Evolutionary conservation across 2,888 invertebrate species (phyloP).

Genomic region (Epirrhoe tristata): DNA sequence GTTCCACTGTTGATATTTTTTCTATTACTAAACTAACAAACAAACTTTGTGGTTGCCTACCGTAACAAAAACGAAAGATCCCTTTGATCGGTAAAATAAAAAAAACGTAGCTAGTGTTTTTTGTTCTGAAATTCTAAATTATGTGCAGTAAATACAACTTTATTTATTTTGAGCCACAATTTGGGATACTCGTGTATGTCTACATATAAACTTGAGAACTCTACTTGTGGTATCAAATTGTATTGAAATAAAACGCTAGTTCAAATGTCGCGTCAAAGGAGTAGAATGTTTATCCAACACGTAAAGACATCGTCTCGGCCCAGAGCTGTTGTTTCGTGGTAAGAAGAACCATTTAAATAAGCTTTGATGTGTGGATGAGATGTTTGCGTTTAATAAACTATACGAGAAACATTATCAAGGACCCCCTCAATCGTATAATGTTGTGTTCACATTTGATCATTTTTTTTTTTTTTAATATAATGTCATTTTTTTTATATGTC

Average conservation of each 20-base stretch:
- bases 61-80: conserved; percentile 33
- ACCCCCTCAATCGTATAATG: conserved; percentile 3
- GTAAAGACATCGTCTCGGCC: conserved; percentile 51
- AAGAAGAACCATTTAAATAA: conserved; percentile 66
- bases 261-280: conserved; percentile 47
- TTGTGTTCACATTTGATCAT: conserved; percentile 2
- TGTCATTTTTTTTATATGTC: too few relatives aligned
- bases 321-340: conserved; percentile 62
- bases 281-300: conserved; percentile 57
- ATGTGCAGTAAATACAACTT: neutral
- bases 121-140: neutral
- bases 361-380: conserved; percentile 71
- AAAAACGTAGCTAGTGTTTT: conserved; percentile 13
- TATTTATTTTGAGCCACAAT: neutral
- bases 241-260: conserved; percentile 43
- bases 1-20: neutral
- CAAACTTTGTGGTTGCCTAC: conserved; percentile 24
- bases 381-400: conserved; percentile 55
- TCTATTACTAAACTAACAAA: conserved; percentile 25
- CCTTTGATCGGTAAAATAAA: conserved; percentile 37
- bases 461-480: neutral
- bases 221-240: conserved; percentile 10
- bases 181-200: neutral
- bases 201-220: conserved; percentile 2
- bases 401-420: conserved; percentile 44